A percentile compares a stretch with the other conserved stretches of the same genome.
phyloP scores from a whole-genome alignment of 53 echinoderm and acorn worm genomes.

The Zoroaster sp. region DNA sequence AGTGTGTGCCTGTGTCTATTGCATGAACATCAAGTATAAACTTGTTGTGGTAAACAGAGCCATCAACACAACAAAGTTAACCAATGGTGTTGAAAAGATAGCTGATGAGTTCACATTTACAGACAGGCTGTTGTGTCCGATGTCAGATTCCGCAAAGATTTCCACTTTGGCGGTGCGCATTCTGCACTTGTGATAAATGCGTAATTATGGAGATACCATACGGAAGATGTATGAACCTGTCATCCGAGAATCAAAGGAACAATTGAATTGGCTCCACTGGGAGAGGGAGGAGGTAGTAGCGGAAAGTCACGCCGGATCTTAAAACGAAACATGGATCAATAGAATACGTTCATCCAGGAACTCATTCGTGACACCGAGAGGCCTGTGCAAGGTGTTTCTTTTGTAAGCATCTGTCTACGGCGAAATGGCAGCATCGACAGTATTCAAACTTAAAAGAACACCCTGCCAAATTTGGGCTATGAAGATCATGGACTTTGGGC shows the following conservation, averaged over 20 bases:
- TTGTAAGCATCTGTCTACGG: conserved; percentile 24
- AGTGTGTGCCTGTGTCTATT: conserved; percentile 30
- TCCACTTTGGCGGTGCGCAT: neutral
- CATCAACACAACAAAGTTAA: neutral
- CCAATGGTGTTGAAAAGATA: neutral
- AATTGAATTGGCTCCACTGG: conserved; percentile 10
- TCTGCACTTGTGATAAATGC: neutral
- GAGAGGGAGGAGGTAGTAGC: neutral
- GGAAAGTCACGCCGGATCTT: conserved; percentile 4
- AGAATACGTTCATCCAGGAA: neutral
- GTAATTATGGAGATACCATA: neutral
- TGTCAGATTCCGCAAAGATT: conserved; percentile 6
- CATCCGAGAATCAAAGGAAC: neutral
- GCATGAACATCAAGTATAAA: conserved; percentile 4
- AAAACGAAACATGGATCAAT: neutral
- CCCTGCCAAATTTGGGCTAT: conserved; percentile 26
- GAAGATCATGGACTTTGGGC: conserved; percentile 66
- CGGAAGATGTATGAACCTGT: conserved; percentile 5
- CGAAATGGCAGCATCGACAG: conserved; percentile 52
- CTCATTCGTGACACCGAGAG: neutral
- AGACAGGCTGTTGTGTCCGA: neutral
- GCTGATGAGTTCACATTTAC: neutral
- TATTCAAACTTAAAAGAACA: conserved; percentile 33
- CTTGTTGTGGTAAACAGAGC: neutral
- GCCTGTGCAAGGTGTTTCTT: conserved; percentile 25